Evolutionary conservation across 1,140 invertebrate genomes (phyloP).

Genomic region (Drosophila lowei): DNA sequence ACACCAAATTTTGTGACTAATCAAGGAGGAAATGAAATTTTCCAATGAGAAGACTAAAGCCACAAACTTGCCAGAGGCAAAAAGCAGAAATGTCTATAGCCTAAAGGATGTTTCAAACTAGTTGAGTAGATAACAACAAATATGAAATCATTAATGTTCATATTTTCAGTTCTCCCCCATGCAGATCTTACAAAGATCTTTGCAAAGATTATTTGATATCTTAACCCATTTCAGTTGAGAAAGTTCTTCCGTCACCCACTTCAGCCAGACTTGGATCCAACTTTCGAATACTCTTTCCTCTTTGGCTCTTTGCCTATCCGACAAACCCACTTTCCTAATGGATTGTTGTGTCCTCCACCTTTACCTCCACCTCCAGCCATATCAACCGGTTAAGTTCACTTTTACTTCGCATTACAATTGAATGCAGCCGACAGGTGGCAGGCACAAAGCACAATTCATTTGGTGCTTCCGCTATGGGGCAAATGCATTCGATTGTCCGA

Average conservation of each 20-base stretch:
- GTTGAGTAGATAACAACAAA: too few relatives aligned
- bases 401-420: conserved; percentile 20
- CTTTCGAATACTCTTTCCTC: conserved; percentile 20
- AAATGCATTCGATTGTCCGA: conserved; percentile 52
- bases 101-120: too few relatives aligned
- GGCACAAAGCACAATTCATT: conserved; percentile 28
- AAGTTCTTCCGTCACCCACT: background rate
- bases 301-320: background rate
- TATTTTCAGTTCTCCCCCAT: background rate
- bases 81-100: too few relatives aligned
- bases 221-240: too few relatives aligned
- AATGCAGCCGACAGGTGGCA: conserved; percentile 29
- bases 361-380: background rate
- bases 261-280: background rate
- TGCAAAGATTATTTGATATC: too few relatives aligned
- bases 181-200: background rate
- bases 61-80: background rate
- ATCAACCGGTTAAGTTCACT: conserved; percentile 10
- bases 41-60: background rate
- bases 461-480: conserved; percentile 53
- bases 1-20: conserved; percentile 5
- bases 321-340: conserved; percentile 14
- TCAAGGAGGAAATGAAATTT: conserved; percentile 11
- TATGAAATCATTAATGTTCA: background rate
- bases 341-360: conserved; percentile 7